Evolutionary conservation across 2,113 vertebrate genomes (phyloP).

Genomic region (Sialia sialis): DNA sequence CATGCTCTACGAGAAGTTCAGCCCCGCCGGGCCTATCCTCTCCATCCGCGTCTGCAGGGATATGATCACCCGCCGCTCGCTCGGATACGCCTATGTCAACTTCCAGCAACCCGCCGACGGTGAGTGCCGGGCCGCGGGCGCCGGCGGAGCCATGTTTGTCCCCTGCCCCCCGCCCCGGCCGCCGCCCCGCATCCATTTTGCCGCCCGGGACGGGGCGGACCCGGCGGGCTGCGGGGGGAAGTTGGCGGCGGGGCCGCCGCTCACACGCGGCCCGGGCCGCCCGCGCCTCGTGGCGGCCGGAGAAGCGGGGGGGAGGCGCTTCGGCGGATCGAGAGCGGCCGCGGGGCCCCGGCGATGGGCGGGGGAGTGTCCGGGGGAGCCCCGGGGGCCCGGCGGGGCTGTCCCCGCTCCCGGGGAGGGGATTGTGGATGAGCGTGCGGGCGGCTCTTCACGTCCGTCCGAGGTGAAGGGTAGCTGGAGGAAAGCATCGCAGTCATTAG

Average conservation of each 20-base stretch:
- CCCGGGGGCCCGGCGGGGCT: neutral
- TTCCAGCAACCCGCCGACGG: slow-evolving; percentile 96
- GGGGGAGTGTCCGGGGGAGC: neutral
- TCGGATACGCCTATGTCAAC: slow-evolving; percentile 97
- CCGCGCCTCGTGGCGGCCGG: neutral
- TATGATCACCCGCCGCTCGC: slow-evolving; percentile 94
- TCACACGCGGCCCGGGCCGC: neutral
- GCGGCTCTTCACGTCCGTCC: neutral
- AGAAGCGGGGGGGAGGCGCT: neutral
- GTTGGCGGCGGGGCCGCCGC: neutral
- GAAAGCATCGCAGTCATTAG: neutral
- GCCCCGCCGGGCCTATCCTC: slow-evolving; percentile 93
- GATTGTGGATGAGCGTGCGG: neutral
- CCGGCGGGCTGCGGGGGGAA: neutral
- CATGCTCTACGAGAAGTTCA: slow-evolving; percentile 99
- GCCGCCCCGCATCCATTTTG: slow-evolving; percentile 20
- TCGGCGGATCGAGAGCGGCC: neutral
- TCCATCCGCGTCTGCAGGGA: slow-evolving; percentile 96
- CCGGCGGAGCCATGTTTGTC: neutral
- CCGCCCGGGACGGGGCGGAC: neutral
- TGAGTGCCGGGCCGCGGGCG: slow-evolving; percentile 67
- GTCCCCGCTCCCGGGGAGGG: neutral
- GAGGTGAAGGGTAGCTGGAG: neutral
- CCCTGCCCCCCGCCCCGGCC: neutral
- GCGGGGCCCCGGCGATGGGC: neutral